These are phyloP conservation scores for Trididemnum clinides DNA, from an alignment of 23 tunicate genomes.

Conservation along the genomic window DNA sequence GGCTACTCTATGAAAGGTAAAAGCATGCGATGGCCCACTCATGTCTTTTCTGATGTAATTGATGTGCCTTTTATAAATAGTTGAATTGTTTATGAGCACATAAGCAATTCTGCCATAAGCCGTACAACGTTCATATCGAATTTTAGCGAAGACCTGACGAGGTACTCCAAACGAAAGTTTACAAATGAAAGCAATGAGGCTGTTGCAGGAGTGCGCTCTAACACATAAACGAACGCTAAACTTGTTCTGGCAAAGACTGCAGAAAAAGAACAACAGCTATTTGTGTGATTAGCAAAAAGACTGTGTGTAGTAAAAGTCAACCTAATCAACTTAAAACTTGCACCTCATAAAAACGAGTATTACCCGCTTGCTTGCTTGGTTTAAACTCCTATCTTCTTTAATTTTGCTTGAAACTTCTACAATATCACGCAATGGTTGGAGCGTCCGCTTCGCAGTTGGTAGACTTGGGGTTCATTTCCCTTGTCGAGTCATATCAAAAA, in stretches of 20 bases:
- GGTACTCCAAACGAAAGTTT: not conserved
- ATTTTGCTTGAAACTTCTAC: not conserved
- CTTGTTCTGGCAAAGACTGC: not conserved
- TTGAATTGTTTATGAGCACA: not conserved
- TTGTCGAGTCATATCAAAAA: too few species aligned
- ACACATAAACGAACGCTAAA: not conserved
- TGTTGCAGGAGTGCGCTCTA: not conserved
- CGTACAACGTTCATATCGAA: not conserved
- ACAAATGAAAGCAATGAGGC: not conserved
- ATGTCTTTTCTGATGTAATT: not conserved
- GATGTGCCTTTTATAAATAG: not conserved
- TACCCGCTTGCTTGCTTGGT: not conserved
- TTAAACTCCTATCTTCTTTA: not conserved
- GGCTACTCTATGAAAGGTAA: not conserved
- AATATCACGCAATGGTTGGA: not conserved
- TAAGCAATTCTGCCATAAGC: not conserved
- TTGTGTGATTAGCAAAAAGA: not conserved
- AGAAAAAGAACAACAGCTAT: not conserved
- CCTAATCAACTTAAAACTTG: not conserved
- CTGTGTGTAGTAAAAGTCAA: not conserved
- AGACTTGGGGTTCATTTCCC: too few species aligned
- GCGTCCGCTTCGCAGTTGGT: too few species aligned
- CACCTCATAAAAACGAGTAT: not conserved
- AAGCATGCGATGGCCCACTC: not conserved
- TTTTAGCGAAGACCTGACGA: not conserved